Evolutionary conservation across 2,888 invertebrate genomes (phyloP), one percentile per base, ranked within the genome.

Genomic region (Sialis fuliginosa): DNA sequence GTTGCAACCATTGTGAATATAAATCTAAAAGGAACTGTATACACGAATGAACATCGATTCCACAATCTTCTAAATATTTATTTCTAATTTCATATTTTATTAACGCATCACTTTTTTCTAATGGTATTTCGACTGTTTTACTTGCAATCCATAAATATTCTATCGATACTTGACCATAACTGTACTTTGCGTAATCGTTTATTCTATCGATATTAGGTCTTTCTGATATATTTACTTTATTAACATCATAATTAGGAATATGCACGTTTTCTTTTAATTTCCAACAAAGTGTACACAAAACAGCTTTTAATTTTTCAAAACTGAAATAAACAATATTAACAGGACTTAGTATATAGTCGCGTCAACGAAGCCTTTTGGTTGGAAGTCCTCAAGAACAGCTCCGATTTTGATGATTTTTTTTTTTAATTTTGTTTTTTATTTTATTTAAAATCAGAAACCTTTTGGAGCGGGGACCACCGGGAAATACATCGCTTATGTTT

Each of bases 31-130:
- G 70, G 59, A 96, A 82, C 61, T 91, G 90, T 46, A 95, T 66
- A 65, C 95, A 96, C 49, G 95, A 96, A 62, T 87, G 85, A 33
- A 93, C 72, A 65, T 96, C 95, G 35, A 96, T 72, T 8, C 79
- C 81, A 51, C 75, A 76, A 44, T 68, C 67, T 43, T 71, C 63
- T 42, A 70, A 56, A 51, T 68, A 65, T 49, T 67, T 67, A 44
- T 56, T 60, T 33, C 65, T 55, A 42, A 57, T 58, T 31, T 55
- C 54, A 52, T 57, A 64, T 12, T 59, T 50, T 47, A 57, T 50
- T 6, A 53, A 52, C 6, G 60, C 57, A 10, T 48, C 31, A 40
- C 60, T 60, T 40, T 63, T 60, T 6, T 71, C 64, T 48, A 70
- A 68, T 37, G 67, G 58, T 48, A 67, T 65, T 46, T 69, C 67